Evolutionary conservation across 2,113 vertebrate genomes (phyloP), one percentile per base, ranked within the genome.

Genomic region (Neoarius graeffei): DNA sequence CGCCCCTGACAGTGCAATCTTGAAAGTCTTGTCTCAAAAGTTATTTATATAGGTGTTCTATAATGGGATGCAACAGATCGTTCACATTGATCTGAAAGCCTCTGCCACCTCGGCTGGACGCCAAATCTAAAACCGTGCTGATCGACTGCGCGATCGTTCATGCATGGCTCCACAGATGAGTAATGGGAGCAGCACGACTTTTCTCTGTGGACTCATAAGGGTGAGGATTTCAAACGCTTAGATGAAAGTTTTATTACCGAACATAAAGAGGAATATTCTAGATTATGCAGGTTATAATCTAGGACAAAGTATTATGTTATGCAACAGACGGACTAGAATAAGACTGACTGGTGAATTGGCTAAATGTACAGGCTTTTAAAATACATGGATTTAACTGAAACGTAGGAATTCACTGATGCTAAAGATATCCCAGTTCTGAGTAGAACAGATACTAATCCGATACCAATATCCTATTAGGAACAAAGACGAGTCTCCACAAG

Each of bases 41-140:
- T 57, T 59, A 81, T 42, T 57, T 60, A 56, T 20, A 48, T 42
- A 42, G 35, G 79, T 27, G 57, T 27, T 83, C 67, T 74, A 87
- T 74, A 87, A 30, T 50, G 56, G 56, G 79, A 73, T 48, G 56
- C 52, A 85, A 25, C 15, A 3, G 66, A 86, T 87, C 77, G 69
- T 25, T 62, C 7, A 13, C 14, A 56, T 71, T 5, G 48, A 79
- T 57, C 71, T 88, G 17, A 76, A 76, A 86, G 84, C 73, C 73
- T 88, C 56, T 30, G 56, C 80, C 67, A 81, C 71, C 62, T 76
- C 52, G 56, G 48, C 67, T 4, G 11, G 50, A 27, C 42, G 64
- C 83, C 56, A 77, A 50, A 71, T 13, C 71, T 23, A 56, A 88
- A 85, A 83, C 59, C 4, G 35, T 17, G 64, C 59, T 1, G 14